A percentile compares a stretch with the other conserved stretches of the same genome.
Conservation (phyloP, 2,113 vertebrate species). For the Plotosus lineatus region DNA sequence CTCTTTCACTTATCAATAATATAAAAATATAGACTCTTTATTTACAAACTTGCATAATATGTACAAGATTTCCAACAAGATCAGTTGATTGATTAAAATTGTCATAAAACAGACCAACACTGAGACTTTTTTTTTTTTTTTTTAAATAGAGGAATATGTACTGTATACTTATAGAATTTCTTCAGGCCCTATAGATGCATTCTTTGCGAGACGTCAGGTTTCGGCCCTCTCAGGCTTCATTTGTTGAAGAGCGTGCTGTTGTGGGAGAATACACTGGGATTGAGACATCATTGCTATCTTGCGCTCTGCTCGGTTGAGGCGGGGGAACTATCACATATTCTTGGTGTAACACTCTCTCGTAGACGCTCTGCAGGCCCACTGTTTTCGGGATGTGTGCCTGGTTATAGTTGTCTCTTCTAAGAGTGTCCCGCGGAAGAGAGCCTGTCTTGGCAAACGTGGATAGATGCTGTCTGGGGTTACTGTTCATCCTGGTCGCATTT, state of each 20-base stretch:
- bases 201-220: too few relatives aligned
- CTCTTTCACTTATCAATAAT: constrained; percentile 60
- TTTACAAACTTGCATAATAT: constrained; percentile 77
- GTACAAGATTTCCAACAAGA: constrained; percentile 58
- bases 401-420: constrained; percentile 89
- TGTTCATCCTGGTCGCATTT: constrained; percentile 76
- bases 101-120: constrained; percentile 56
- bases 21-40: constrained; percentile 74
- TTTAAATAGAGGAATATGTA: constrained; percentile 61
- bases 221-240: constrained; percentile 55
- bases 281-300: constrained; percentile 84
- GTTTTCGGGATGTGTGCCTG: constrained; percentile 95
- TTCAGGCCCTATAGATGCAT: background rate
- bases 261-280: constrained; percentile 84
- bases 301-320: constrained; percentile 78
- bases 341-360: constrained; percentile 90
- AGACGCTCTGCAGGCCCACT: constrained; percentile 91
- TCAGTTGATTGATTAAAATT: constrained; percentile 43
- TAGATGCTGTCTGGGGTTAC: constrained; percentile 63
- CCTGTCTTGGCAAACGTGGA: constrained; percentile 92
- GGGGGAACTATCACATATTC: constrained; percentile 87
- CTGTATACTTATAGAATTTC: constrained; percentile 46
- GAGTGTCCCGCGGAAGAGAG: constrained; percentile 85
- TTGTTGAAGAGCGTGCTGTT: constrained; percentile 74
- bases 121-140: constrained; percentile 41